Percentiles rank a stretch among this genome's conserved stretches.
phyloP scores from a whole-genome alignment of 2,113 vertebrate species.

The Bubo blakistoni region DNA sequence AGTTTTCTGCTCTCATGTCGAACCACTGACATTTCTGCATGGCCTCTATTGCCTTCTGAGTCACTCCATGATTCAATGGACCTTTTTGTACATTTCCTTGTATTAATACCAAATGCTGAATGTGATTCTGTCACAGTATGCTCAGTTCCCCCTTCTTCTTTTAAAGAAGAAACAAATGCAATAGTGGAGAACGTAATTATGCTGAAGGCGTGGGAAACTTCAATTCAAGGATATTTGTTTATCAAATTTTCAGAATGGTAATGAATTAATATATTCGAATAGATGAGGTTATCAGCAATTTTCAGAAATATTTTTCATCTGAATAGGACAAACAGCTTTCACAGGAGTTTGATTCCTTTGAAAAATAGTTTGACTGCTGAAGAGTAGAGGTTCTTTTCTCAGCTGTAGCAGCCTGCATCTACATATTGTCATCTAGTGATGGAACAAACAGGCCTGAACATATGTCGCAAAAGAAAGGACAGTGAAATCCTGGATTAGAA shows the following conservation, averaged over 20 bases:
- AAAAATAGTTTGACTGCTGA: not conserved
- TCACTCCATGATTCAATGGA: constrained; percentile 26
- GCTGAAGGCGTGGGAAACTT: not conserved
- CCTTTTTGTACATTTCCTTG: not conserved
- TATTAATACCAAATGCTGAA: constrained; percentile 11
- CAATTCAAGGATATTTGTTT: not conserved
- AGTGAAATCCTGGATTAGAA: not conserved
- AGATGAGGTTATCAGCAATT: not conserved
- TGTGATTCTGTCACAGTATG: not conserved
- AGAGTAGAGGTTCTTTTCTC: not conserved
- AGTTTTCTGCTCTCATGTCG: not conserved
- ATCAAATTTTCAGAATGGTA: not conserved
- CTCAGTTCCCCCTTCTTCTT: not conserved
- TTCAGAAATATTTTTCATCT: not conserved
- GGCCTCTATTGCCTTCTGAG: constrained; percentile 1
- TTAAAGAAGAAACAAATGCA: not conserved
- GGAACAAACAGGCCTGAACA: not conserved
- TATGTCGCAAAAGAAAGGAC: not conserved
- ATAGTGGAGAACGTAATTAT: not conserved
- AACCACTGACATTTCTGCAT: constrained; percentile 7
- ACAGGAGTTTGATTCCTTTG: not conserved
- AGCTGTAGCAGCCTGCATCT: not conserved
- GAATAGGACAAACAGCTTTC: not conserved
- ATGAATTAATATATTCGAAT: not conserved
- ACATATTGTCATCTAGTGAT: not conserved